These are phyloP conservation scores for Sparidentex hasta DNA, from an alignment of 2,797 vertebrate species.

Conservation along the genomic window DNA sequence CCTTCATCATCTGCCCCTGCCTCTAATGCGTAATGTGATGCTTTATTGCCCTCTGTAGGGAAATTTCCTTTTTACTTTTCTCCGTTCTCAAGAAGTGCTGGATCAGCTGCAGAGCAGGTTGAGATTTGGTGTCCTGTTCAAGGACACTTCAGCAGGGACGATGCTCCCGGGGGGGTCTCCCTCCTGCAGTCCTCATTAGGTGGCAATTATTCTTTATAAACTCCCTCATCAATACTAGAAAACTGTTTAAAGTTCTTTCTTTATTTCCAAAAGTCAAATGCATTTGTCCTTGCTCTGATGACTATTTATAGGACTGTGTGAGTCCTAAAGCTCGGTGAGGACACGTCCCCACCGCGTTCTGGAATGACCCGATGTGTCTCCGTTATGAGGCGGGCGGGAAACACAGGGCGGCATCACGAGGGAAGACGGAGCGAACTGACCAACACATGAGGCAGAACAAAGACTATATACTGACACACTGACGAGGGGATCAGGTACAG, in stretches of 20 bases:
- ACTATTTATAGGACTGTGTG: not conserved
- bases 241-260: not conserved
- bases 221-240: not conserved
- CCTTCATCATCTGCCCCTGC: slow-evolving; percentile 57
- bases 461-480: too few relatives aligned
- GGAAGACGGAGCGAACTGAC: too few relatives aligned
- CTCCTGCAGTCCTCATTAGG: not conserved
- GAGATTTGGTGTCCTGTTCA: slow-evolving; percentile 31
- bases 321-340: not conserved
- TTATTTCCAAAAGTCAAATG: not conserved
- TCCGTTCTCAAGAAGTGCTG: slow-evolving; percentile 21
- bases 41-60: slow-evolving; percentile 46
- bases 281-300: not conserved
- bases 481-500: too few relatives aligned
- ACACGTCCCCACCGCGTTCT: too few relatives aligned
- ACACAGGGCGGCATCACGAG: too few relatives aligned
- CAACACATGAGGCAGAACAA: too few relatives aligned
- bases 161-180: not conserved
- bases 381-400: too few relatives aligned
- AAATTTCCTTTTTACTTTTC: slow-evolving; percentile 51
- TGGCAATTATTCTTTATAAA: not conserved
- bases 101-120: slow-evolving; percentile 25
- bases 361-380: too few relatives aligned
- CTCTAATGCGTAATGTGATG: slow-evolving; percentile 59
- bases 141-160: slow-evolving; percentile 30